These are phyloP conservation scores for Aphelenchoides fujianensis DNA, from an alignment of 1,140 invertebrate species.

Conservation along the genomic window DNA sequence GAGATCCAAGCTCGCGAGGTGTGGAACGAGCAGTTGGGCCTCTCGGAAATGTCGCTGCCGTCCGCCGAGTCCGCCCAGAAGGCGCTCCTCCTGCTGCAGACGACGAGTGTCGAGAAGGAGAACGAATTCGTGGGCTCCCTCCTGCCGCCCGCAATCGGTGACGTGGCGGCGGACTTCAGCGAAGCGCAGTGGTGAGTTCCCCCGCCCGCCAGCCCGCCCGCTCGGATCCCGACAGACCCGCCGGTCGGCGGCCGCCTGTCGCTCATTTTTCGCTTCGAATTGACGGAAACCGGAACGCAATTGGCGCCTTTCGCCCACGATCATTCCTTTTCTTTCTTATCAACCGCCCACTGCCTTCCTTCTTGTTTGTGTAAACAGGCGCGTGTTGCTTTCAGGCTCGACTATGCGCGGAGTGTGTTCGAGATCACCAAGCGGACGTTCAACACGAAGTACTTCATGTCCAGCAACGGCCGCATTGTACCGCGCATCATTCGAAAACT, in stretches of 20 bases:
- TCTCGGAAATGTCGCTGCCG: not conserved
- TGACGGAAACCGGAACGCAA: too few relatives aligned
- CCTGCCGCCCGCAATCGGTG: not conserved
- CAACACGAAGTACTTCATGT: constrained; percentile 16
- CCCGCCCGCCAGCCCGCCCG: too few relatives aligned
- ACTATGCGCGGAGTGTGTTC: constrained; percentile 3
- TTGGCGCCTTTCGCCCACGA: too few relatives aligned
- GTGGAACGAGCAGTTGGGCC: constrained; percentile 13
- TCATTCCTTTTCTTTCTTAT: not conserved
- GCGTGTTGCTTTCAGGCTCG: constrained; percentile 21
- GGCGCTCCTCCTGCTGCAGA: not conserved
- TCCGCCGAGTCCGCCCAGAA: constrained; percentile 1
- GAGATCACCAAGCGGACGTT: not conserved
- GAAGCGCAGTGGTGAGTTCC: constrained; percentile 7
- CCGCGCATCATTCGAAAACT: constrained; percentile 5
- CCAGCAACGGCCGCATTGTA: constrained; percentile 13
- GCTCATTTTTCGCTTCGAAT: constrained; percentile 5
- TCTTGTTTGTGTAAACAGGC: not conserved
- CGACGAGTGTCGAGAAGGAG: not conserved
- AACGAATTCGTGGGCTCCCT: constrained; percentile 7
- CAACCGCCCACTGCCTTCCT: not conserved
- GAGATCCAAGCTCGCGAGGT: not conserved
- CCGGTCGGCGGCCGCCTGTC: too few relatives aligned
- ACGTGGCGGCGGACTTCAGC: not conserved
- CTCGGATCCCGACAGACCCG: too few relatives aligned